Conservation (phyloP, 2,113 vertebrate species). For the Galemys pyrenaicus region DNA sequence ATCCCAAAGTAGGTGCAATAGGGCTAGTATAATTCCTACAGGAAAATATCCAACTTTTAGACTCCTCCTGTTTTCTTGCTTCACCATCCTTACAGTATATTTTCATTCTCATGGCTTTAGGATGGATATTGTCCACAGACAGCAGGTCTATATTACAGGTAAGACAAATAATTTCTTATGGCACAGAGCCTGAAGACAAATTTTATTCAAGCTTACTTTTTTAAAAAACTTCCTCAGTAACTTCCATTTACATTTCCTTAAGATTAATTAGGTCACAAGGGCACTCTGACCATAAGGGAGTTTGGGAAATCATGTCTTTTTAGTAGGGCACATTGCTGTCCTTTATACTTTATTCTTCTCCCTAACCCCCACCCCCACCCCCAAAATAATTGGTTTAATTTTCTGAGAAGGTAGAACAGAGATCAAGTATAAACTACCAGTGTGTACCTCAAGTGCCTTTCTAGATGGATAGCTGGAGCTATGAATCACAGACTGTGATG, state of each 20-base stretch:
- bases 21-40: neutral
- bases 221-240: neutral
- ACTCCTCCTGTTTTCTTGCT: neutral
- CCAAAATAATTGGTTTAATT: neutral
- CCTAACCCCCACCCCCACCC: no score
- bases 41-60: neutral
- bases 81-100: neutral
- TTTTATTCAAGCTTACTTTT: neutral
- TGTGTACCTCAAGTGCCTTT: neutral
- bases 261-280: neutral
- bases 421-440: neutral
- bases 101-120: neutral
- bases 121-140: neutral
- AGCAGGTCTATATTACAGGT: neutral
- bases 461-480: neutral
- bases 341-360: neutral
- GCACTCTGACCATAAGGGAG: neutral
- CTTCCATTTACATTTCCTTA: neutral
- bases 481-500: neutral
- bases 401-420: neutral
- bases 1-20: neutral
- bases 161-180: neutral
- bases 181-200: neutral
- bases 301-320: neutral
- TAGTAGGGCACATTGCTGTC: neutral